phyloP scores from a whole-genome alignment of 1,140 invertebrate species.

The Aradophagus sp. region DNA sequence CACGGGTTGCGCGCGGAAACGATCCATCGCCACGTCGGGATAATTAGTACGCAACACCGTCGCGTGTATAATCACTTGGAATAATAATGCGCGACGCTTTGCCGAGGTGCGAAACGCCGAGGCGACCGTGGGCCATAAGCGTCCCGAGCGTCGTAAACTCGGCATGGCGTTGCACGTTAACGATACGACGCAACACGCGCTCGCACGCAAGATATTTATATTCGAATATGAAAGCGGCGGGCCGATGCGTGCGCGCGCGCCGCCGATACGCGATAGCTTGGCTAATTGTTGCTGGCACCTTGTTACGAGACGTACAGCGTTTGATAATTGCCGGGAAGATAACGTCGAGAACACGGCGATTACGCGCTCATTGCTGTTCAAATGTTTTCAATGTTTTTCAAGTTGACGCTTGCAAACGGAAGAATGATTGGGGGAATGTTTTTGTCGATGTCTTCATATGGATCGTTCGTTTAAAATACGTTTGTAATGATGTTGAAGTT shows the following conservation, averaged over 20 bases:
- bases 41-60: constrained; percentile 68
- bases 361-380: too few species aligned
- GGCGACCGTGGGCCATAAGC: constrained; percentile 50
- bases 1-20: constrained; percentile 65
- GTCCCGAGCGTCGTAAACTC: constrained; percentile 54
- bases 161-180: constrained; percentile 49
- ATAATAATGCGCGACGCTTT: constrained; percentile 64
- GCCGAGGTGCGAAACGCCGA: constrained; percentile 62
- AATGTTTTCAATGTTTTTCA: too few species aligned
- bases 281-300: constrained; percentile 55
- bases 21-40: constrained; percentile 68
- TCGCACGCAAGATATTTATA: constrained; percentile 30
- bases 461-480: too few species aligned
- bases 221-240: constrained; percentile 21
- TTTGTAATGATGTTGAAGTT: too few species aligned
- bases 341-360: too few species aligned
- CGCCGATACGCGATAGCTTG: constrained; percentile 44
- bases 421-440: too few species aligned
- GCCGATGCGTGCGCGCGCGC: constrained; percentile 44
- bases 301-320: constrained; percentile 33
- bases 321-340: constrained; percentile 22
- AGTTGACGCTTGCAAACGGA: too few species aligned
- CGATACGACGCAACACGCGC: constrained; percentile 22
- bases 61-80: constrained; percentile 67
- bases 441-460: too few species aligned